Base-by-base conservation (phyloP, 2,113 vertebrate species). In the Toxostoma redivivum region DNA sequence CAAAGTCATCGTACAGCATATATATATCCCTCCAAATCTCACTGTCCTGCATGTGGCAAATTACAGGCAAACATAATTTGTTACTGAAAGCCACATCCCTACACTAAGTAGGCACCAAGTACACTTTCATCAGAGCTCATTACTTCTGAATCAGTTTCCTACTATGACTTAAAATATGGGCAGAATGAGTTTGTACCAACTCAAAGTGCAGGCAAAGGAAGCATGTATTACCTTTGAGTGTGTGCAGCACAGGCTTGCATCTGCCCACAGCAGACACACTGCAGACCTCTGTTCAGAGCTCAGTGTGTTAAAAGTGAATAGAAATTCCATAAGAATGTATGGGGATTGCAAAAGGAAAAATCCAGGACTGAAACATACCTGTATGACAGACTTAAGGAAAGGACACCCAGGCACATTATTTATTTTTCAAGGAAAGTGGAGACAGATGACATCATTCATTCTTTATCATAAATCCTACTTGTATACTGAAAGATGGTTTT, bases 221-320 rank as follows among this genome's bases (percentile, higher is more conserved):
- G n/a, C 3, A 5, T 12, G 0, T 33, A 15, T 27, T 0, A 0
- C 3, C 16, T 76, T 30, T 38, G 27, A 64, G 21, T 35, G 40
- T 60, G 15, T 3, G 21, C 7, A 48, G 42, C 28, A 17, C 31
- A 58, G 64, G 54, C 5, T 77, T 51, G 12, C 11, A 28, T 33
- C 50, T 78, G 30, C 23, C 51, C 66, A 50, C 21, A 65, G 7
- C 8, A 56, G 42, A 35, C 5, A 12, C 9, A 12, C 15, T 78
- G 18, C 19, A 58, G 25, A 50, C 35, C 28, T 23, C 4, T 40
- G 23, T 27, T 69, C 28, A 50, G 47, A 15, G 17, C 24, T 69
- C n/a, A 17, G 16, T 2, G 14, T 50, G 28, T 31, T 74, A 35
- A 66, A 92, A 83, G 15, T 27, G 9, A 51, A 17, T 33, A 38